Percentiles rank a stretch among this genome's conserved stretches.
Conservation (phyloP, 2,888 invertebrate species). For the Eupithecia tripunctaria region DNA sequence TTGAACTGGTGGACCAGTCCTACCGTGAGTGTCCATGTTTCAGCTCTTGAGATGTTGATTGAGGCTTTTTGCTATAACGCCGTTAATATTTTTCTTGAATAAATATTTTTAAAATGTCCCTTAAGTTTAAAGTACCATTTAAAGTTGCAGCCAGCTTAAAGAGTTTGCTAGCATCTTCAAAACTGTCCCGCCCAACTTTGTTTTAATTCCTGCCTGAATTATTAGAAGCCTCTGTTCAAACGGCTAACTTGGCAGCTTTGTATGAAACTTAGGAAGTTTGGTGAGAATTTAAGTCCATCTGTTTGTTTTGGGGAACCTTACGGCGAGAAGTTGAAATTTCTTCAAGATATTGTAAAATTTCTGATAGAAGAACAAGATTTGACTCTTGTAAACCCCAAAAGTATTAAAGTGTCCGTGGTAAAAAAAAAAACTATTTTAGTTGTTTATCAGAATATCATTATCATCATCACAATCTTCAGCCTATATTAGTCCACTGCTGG, state of each 20-base stretch:
- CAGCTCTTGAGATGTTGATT: too few species aligned
- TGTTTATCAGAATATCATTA: too few species aligned
- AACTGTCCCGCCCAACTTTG: constrained; percentile 10
- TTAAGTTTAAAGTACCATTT: not conserved
- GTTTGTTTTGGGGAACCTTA: constrained; percentile 6
- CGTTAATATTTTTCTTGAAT: too few species aligned
- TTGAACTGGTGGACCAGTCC: too few species aligned
- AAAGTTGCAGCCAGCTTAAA: constrained; percentile 2
- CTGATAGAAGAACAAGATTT: not conserved
- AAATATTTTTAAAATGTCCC: not conserved
- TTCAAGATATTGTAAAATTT: not conserved
- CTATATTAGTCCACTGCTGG: too few species aligned
- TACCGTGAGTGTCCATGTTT: too few species aligned
- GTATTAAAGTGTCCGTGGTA: too few species aligned
- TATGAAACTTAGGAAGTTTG: not conserved
- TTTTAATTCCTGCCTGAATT: constrained; percentile 15
- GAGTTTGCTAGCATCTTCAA: constrained; percentile 7
- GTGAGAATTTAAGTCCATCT: not conserved
- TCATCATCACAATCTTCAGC: too few species aligned
- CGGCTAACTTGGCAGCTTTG: constrained; percentile 9
- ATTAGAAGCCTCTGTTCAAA: constrained; percentile 8
- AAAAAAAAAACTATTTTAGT: too few species aligned
- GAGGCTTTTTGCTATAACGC: too few species aligned
- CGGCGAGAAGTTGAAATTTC: constrained; percentile 13
- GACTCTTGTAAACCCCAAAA: not conserved